phyloP scores from a whole-genome alignment of 2,113 vertebrate genomes.

The Mastomys natalensis region DNA sequence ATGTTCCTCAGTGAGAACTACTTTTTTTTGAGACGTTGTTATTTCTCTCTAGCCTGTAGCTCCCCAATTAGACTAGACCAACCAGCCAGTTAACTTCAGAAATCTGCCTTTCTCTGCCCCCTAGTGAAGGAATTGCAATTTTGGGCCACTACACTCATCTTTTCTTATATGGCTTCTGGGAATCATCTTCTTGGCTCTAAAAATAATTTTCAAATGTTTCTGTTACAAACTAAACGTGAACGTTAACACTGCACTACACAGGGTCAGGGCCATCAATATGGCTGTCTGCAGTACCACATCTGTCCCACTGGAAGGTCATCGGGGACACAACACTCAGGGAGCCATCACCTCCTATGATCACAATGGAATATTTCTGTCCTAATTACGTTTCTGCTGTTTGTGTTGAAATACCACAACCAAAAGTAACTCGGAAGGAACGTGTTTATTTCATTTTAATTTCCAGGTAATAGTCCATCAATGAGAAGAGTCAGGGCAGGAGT shows the following conservation, averaged over 20 bases:
- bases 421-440: not conserved
- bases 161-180: not conserved
- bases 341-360: too few species aligned
- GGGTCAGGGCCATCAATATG: not conserved
- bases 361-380: not conserved
- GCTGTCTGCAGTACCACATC: not conserved
- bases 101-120: not conserved
- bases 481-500: not conserved
- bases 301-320: not conserved
- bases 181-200: not conserved
- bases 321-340: not conserved
- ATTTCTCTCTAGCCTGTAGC: not conserved
- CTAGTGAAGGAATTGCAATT: not conserved
- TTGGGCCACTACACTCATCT: not conserved
- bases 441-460: not conserved
- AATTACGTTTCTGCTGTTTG: not conserved
- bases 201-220: not conserved
- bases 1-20: not conserved
- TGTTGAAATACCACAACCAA: not conserved
- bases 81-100: not conserved
- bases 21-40: not conserved
- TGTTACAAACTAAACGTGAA: not conserved
- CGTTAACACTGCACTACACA: not conserved
- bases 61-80: not conserved
- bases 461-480: not conserved